phyloP scores from a whole-genome alignment of 2,797 vertebrate species.

The Huso huso region DNA sequence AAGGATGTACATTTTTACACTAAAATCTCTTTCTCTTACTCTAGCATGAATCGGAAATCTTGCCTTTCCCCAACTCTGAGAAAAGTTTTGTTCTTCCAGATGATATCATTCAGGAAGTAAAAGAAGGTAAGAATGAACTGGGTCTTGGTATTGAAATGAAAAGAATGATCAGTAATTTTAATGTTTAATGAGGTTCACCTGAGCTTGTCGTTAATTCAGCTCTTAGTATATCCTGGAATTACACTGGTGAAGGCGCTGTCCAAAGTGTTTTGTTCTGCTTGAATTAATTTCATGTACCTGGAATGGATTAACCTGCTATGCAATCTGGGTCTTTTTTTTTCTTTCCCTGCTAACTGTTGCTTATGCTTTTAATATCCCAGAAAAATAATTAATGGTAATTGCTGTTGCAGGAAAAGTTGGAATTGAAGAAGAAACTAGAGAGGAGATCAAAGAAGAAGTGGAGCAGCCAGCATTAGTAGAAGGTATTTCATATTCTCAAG shows the following conservation, averaged over 20 bases:
- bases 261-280: too few species aligned
- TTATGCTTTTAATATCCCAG: neutral
- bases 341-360: too few species aligned
- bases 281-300: too few species aligned
- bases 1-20: too few species aligned
- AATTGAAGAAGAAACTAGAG: conserved; percentile 80
- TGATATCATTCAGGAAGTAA: conserved; percentile 93
- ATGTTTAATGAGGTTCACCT: neutral
- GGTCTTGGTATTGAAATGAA: neutral
- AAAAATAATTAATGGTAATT: neutral
- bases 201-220: too few species aligned
- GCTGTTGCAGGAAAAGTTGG: conserved; percentile 69
- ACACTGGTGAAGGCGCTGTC: too few species aligned
- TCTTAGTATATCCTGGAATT: too few species aligned
- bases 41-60: conserved; percentile 93
- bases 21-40: neutral
- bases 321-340: too few species aligned
- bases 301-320: too few species aligned
- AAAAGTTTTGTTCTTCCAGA: conserved; percentile 91
- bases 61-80: conserved; percentile 90
- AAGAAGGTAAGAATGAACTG: conserved; percentile 73
- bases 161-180: neutral
- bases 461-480: conserved; percentile 75
- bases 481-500: conserved; percentile 49
- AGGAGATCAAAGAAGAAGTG: conserved; percentile 84